Evolutionary conservation across 2,113 vertebrate genomes (phyloP).

Genomic region (Dromas ardeola): DNA sequence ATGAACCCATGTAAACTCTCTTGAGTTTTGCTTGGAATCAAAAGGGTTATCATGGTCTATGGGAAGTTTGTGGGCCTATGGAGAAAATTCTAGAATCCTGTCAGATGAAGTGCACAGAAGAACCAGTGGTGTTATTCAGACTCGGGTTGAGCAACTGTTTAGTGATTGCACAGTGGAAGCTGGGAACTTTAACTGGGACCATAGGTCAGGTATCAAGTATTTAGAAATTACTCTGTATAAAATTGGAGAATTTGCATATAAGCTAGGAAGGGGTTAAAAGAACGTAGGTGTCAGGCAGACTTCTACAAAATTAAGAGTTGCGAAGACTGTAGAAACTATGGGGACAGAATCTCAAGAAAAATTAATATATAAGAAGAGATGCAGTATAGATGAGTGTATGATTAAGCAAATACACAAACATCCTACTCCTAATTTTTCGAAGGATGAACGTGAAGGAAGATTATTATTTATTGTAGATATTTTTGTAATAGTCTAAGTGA

Average conservation of each 20-base stretch:
- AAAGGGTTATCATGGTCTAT: accelerated
- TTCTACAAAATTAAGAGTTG: not conserved
- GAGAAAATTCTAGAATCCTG: not conserved
- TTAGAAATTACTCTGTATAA: not conserved
- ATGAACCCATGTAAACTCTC: not conserved
- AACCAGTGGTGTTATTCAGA: not conserved
- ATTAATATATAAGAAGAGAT: not conserved
- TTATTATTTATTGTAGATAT: not conserved
- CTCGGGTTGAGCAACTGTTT: not conserved
- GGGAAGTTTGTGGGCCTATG: not conserved
- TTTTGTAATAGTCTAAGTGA: not conserved
- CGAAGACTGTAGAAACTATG: not conserved
- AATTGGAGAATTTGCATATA: not conserved
- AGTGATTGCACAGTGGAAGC: not conserved
- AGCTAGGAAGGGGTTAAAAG: not conserved
- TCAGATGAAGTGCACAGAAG: not conserved
- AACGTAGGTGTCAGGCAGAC: not conserved
- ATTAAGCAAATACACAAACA: not conserved
- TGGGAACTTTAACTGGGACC: not conserved
- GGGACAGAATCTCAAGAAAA: not conserved
- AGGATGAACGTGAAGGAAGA: not conserved
- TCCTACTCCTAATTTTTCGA: not conserved
- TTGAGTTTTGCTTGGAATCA: not conserved
- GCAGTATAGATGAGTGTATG: not conserved
- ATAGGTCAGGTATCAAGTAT: not conserved